These are phyloP conservation scores for Mustela lutreola DNA, from an alignment of 2,113 vertebrate genomes.

Conservation along the genomic window DNA sequence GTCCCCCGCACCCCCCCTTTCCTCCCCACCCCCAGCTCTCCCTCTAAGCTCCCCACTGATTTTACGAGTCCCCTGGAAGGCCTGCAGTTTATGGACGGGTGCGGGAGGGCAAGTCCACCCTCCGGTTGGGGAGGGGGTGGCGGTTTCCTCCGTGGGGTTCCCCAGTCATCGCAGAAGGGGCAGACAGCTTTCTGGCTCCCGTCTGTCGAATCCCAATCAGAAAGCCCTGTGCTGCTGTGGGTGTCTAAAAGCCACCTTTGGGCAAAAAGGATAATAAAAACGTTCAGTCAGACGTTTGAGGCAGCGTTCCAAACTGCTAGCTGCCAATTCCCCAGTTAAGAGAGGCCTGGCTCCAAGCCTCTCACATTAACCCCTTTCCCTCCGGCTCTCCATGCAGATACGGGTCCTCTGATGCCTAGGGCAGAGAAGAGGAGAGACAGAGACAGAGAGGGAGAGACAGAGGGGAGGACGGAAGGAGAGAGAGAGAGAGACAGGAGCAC, in stretches of 20 bases:
- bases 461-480: neutral
- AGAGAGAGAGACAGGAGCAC: neutral
- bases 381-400: neutral
- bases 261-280: conserved; percentile 78
- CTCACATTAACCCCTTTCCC: neutral
- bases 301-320: conserved; percentile 70
- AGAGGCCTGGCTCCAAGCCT: conserved; percentile 7
- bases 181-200: conserved; percentile 76
- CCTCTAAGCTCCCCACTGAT: neutral
- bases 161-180: conserved; percentile 59
- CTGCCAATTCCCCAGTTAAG: conserved; percentile 79
- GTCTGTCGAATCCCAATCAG: conserved; percentile 63
- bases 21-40: neutral
- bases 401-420: neutral
- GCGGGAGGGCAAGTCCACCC: conserved; percentile 28
- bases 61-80: conserved; percentile 38
- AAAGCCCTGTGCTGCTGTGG: conserved; percentile 50
- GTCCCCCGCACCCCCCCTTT: neutral
- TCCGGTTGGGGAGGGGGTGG: neutral
- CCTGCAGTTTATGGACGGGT: conserved; percentile 31
- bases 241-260: conserved; percentile 81
- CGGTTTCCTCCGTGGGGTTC: conserved; percentile 64
- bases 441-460: neutral
- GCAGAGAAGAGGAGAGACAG: neutral
- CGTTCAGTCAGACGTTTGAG: conserved; percentile 75